Percentiles rank a stretch among this genome's conserved stretches.
Evolutionary conservation across 1,140 invertebrate genomes (phyloP).

Genomic region (Lethrus apterus): DNA sequence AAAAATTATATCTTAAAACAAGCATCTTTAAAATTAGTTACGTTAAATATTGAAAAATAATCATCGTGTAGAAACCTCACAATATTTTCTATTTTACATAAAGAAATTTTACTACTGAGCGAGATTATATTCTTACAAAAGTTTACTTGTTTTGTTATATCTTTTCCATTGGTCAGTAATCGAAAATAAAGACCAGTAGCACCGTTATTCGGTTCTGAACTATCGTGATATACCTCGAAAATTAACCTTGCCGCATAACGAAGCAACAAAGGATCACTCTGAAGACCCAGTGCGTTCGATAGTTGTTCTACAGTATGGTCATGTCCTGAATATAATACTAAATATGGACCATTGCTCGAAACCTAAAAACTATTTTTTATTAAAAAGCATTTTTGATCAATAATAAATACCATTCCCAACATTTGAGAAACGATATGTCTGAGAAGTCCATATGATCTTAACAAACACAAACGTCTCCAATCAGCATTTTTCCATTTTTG

Average conservation of each 20-base stretch:
- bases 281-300: constrained; percentile 65
- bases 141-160: constrained; percentile 70
- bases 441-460: constrained; percentile 69
- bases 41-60: constrained; percentile 72
- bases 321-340: constrained; percentile 85
- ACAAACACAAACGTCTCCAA: constrained; percentile 58
- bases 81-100: constrained; percentile 79
- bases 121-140: constrained; percentile 65
- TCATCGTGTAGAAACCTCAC: constrained; percentile 78
- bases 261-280: constrained; percentile 51
- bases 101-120: constrained; percentile 48
- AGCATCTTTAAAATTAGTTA: constrained; percentile 78
- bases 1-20: constrained; percentile 42
- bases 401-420: constrained; percentile 55
- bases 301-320: constrained; percentile 83
- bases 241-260: constrained; percentile 78
- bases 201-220: constrained; percentile 36
- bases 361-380: constrained; percentile 19
- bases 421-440: constrained; percentile 71
- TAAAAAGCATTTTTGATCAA: neutral
- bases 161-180: constrained; percentile 77
- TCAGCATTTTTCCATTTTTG: constrained; percentile 57
- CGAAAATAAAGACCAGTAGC: constrained; percentile 71
- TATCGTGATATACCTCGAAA: constrained; percentile 67
- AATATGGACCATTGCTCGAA: constrained; percentile 66